Evolutionary conservation across 1,140 invertebrate genomes (phyloP), one percentile per base, ranked within the genome.

Genomic region (Diachasma alloeum): DNA sequence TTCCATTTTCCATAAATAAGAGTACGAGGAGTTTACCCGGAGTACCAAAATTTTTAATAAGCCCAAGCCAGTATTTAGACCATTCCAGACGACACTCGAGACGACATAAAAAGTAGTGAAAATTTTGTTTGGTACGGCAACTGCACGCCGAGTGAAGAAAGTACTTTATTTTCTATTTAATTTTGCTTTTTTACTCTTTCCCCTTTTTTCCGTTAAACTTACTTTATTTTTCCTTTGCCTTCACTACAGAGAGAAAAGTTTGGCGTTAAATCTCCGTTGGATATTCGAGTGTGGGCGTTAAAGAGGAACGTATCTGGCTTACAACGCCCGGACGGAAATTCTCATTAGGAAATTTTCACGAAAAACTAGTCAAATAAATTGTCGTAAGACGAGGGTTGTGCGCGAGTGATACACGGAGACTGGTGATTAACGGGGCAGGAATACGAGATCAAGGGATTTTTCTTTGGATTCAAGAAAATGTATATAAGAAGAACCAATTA

Each of bases 21-120:
- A 24, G 59, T 26, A 19, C 22, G 19, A 15, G 59, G 59, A 63
- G 24, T 63, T 63, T 26, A 15, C 19, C 24, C 9, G 19, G 59
- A 63, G 59, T 63, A 63, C 59, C 59, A 63, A 63, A 63, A 63
- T 63, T 63, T 63, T 63, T 63, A 63, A 63, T 63, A 63, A 63
- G 59, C 59, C 24, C 59, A 26, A 22, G 59, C 2, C 59, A 63
- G 59, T 63, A 63, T 63, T 63, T 63, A 63, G 19, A 24, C 59
- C 19, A 56, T 56, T 56, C n/a, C 48, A 63, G 59, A 63, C 59
- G 59, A 63, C 59, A 63, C 59, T 63, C 59, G 59, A 63, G 59
- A 63, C 59, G 59, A 63, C 59, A 63, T 63, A 63, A 63, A 63
- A 31, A 63, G 59, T 63, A 63, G 59, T 63, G 59, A 26, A 63